Evolutionary conservation across 2,888 invertebrate genomes (phyloP).

Genomic region (Polietes domitor): DNA sequence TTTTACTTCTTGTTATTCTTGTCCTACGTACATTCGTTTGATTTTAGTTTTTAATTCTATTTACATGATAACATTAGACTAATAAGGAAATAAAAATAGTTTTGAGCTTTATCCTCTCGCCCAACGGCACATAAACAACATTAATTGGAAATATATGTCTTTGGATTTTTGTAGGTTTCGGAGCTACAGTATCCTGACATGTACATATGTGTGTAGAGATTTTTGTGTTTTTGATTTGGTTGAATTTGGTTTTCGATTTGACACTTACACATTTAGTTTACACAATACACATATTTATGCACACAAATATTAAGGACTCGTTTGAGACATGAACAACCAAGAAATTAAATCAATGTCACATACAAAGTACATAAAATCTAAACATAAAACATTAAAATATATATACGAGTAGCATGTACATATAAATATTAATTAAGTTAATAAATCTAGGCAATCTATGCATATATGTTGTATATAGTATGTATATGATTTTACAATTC

Average conservation of each 20-base stretch:
- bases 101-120: not conserved
- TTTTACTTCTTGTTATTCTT: not conserved
- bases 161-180: too few species aligned
- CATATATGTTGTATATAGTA: too few species aligned
- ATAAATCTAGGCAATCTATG: too few species aligned
- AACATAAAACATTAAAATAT: not conserved
- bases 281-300: constrained; percentile 8
- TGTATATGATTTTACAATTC: not conserved
- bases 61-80: constrained; percentile 24
- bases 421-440: too few species aligned
- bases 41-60: constrained; percentile 1
- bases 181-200: not conserved
- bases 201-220: not conserved
- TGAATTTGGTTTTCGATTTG: not conserved
- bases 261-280: not conserved
- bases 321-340: not conserved
- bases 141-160: constrained; percentile 2
- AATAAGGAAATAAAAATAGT: constrained; percentile 4
- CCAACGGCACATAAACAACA: constrained; percentile 22
- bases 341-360: not conserved
- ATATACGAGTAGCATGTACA: too few species aligned
- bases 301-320: not conserved
- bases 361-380: not conserved
- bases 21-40: not conserved
- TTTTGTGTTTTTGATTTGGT: not conserved